Conservation (phyloP, 1,140 invertebrate genomes). For the Drosophila nasuta region DNA sequence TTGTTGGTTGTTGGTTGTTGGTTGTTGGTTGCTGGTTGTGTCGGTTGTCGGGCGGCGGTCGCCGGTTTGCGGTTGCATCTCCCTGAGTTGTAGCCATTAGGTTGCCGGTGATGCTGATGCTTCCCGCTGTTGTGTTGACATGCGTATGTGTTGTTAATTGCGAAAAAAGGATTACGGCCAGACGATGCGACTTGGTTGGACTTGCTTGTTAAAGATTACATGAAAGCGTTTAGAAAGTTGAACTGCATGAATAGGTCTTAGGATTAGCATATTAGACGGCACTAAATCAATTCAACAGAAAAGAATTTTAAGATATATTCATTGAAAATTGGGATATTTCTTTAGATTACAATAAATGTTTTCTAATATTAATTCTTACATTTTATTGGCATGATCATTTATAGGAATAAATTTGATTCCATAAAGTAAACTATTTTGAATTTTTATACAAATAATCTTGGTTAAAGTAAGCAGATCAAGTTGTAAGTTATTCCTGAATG, state of each 20-base stretch:
- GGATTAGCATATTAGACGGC: conserved; percentile 54
- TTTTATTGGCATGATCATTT: too few relatives aligned
- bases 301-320: neutral
- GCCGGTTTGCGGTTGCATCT: conserved; percentile 16
- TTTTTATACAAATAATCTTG: too few relatives aligned
- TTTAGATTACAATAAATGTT: too few relatives aligned
- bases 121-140: conserved; percentile 69
- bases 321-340: too few relatives aligned
- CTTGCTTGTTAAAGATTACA: conserved; percentile 63
- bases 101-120: conserved; percentile 40
- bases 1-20: too few relatives aligned
- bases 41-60: too few relatives aligned
- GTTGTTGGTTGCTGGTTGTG: conserved; percentile 6
- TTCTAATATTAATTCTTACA: too few relatives aligned
- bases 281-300: conserved; percentile 2
- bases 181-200: conserved; percentile 43
- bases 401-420: too few relatives aligned
- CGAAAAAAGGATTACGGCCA: conserved; percentile 73
- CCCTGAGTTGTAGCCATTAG: conserved; percentile 47
- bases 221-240: conserved; percentile 73
- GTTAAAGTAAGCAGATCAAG: too few relatives aligned
- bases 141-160: conserved; percentile 84
- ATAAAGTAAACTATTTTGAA: too few relatives aligned
- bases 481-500: too few relatives aligned
- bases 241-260: conserved; percentile 66